Evolutionary conservation across 2,797 vertebrate genomes (phyloP).

Genomic region (Threskiornis aethiopicus): DNA sequence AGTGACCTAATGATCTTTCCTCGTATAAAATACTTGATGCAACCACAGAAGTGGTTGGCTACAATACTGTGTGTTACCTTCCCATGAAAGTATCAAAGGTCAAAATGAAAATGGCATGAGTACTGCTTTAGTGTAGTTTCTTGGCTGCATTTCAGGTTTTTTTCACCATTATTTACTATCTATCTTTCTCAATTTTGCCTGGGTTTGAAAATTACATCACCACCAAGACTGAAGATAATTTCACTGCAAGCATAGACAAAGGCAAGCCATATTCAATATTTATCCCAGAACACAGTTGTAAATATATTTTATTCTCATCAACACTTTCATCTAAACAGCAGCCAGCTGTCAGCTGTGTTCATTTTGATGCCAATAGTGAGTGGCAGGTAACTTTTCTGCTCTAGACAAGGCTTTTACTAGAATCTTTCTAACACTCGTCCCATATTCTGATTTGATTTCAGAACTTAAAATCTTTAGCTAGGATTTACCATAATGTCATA

Average conservation of each 20-base stretch:
- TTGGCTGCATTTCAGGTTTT: not conserved
- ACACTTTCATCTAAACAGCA: not conserved
- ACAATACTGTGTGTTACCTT: not conserved
- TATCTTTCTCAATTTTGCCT: not conserved
- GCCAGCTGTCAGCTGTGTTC: not conserved
- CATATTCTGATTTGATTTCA: slow-evolving; percentile 4
- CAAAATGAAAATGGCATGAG: not conserved
- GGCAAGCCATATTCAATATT: not conserved
- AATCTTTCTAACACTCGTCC: not conserved
- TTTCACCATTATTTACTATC: not conserved
- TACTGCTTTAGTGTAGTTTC: not conserved
- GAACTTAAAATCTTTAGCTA: slow-evolving; percentile 38
- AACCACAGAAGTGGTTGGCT: not conserved
- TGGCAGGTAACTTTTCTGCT: not conserved
- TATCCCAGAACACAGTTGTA: not conserved
- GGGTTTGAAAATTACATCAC: not conserved
- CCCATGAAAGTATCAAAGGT: not conserved
- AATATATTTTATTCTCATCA: not conserved
- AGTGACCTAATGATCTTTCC: not conserved
- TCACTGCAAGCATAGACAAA: not conserved
- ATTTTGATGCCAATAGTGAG: not conserved
- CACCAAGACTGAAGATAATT: not conserved
- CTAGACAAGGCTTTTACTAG: not conserved
- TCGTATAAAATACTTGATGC: not conserved
- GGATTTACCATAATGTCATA: slow-evolving; percentile 25